Conservation (phyloP, 2,113 vertebrate species). For the Chionomys nivalis region DNA sequence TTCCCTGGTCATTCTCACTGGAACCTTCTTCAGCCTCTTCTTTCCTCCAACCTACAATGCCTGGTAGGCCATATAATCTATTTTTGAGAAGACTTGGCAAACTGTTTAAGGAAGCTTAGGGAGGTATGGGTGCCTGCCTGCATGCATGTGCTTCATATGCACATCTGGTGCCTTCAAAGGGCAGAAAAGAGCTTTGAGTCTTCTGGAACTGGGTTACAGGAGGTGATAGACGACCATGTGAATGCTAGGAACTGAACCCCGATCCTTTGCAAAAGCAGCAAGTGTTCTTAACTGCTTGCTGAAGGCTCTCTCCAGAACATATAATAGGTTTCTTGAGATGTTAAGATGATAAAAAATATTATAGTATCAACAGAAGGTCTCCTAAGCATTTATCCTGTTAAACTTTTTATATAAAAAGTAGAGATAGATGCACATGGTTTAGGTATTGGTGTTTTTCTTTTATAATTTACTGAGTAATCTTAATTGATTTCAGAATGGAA, state of each 20-base stretch:
- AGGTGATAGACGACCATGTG: background rate
- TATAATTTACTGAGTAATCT: background rate
- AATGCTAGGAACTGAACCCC: background rate
- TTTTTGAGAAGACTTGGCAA: background rate
- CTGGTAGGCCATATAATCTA: background rate
- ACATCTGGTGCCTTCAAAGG: background rate
- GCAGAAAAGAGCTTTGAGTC: background rate
- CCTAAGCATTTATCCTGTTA: fast-evolving
- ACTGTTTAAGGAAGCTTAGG: background rate
- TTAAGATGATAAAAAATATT: background rate
- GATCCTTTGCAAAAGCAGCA: background rate
- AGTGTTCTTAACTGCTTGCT: background rate
- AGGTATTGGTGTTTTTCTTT: background rate
- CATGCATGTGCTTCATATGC: background rate
- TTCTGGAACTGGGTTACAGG: background rate
- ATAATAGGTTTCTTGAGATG: background rate
- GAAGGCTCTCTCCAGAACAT: background rate
- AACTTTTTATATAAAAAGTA: background rate
- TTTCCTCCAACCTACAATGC: background rate
- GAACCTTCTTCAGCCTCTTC: background rate
- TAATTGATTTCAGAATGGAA: background rate
- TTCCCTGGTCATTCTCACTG: background rate
- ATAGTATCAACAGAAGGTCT: background rate
- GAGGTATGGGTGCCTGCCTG: no score
- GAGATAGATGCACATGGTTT: background rate